Conservation (phyloP, 2,888 invertebrate genomes). For the Agriopis aurantiaria region DNA sequence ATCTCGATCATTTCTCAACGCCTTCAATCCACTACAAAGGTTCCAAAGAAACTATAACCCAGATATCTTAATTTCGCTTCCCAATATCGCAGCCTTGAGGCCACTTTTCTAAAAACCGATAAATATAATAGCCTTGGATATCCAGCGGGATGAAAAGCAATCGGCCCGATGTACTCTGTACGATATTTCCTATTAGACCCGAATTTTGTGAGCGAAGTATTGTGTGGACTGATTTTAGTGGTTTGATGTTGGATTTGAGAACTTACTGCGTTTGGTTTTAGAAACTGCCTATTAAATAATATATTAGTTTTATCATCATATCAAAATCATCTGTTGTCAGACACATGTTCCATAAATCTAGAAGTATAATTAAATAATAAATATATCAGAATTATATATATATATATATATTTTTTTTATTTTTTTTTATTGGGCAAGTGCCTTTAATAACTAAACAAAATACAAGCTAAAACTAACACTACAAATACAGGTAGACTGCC, state of each 20-base stretch:
- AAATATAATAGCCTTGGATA: conserved; percentile 75
- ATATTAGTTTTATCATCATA: too few relatives aligned
- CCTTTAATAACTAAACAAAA: too few relatives aligned
- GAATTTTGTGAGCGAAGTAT: conserved; percentile 47
- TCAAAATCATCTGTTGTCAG: too few relatives aligned
- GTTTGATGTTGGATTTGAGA: background rate
- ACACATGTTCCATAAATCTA: too few relatives aligned
- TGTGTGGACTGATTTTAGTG: conserved; percentile 2
- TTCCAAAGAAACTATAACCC: conserved; percentile 36
- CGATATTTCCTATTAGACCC: conserved; percentile 59
- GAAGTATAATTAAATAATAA: too few relatives aligned
- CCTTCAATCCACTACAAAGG: conserved; percentile 28
- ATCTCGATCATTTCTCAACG: background rate
- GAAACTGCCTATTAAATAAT: background rate
- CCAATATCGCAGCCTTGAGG: conserved; percentile 65
- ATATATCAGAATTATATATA: too few relatives aligned
- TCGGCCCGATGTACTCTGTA: conserved; percentile 60
- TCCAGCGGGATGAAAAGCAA: conserved; percentile 70
- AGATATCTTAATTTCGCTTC: conserved; percentile 63
- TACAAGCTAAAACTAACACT: too few relatives aligned
- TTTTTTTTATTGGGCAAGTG: too few relatives aligned
- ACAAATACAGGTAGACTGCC: too few relatives aligned
- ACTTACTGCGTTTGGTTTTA: background rate
- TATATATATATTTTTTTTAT: too few relatives aligned
- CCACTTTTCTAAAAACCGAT: conserved; percentile 76